A percentile compares a stretch with the other conserved stretches of the same genome.
Evolutionary conservation across 2,888 invertebrate genomes (phyloP).

Genomic region (Digitonthophagus gazella): DNA sequence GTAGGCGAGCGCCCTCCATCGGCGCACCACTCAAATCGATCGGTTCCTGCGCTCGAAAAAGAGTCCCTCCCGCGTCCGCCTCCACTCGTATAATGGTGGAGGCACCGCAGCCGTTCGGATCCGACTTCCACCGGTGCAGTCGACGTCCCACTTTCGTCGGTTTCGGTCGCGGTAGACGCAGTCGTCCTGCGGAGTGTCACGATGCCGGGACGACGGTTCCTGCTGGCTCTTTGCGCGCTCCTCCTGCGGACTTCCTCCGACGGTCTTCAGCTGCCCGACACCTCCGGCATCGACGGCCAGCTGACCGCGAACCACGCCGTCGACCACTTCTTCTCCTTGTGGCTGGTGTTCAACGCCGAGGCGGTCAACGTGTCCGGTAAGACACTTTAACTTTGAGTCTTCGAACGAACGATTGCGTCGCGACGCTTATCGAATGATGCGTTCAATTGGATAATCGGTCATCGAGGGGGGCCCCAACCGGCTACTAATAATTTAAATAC

Average conservation of each 20-base stretch:
- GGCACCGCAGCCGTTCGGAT: background rate
- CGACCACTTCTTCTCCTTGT: slow-evolving; percentile 55
- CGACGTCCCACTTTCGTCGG: background rate
- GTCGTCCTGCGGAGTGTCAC: background rate
- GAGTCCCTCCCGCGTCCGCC: background rate
- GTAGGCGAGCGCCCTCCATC: background rate
- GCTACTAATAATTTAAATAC: slow-evolving; percentile 22
- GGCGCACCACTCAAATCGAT: background rate
- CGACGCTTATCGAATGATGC: slow-evolving; percentile 10
- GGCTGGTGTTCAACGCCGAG: slow-evolving; percentile 56
- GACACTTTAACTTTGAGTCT: slow-evolving; percentile 18
- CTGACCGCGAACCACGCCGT: slow-evolving; percentile 53
- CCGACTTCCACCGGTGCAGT: background rate
- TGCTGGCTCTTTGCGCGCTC: slow-evolving; percentile 20
- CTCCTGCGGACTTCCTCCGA: slow-evolving; percentile 27
- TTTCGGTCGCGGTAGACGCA: background rate
- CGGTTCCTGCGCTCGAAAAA: background rate
- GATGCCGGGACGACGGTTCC: slow-evolving; percentile 14
- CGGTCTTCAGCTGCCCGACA: slow-evolving; percentile 50
- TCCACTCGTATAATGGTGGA: slow-evolving; percentile 24
- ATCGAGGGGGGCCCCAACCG: slow-evolving; percentile 14
- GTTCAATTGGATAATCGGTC: slow-evolving; percentile 24
- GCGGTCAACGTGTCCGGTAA: slow-evolving; percentile 52
- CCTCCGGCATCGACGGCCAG: slow-evolving; percentile 53
- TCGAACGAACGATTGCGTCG: background rate